Percentiles rank a stretch among this genome's conserved stretches.
phyloP scores from a whole-genome alignment of 2,888 invertebrate genomes.

The Maniola hyperantus region DNA sequence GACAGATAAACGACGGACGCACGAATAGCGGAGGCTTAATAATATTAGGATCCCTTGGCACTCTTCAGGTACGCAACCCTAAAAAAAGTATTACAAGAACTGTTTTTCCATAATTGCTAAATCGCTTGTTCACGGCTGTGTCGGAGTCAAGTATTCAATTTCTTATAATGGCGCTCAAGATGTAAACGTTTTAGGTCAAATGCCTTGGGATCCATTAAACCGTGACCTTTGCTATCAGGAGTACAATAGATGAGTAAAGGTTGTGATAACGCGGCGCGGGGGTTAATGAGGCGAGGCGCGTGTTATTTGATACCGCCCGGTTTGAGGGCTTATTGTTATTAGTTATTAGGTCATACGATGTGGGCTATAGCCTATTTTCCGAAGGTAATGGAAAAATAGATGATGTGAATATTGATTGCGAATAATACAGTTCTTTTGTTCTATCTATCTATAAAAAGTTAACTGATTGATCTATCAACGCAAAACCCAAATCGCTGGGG shows the following conservation, averaged over 20 bases:
- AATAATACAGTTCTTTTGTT: too few relatives aligned
- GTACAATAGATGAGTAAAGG: conserved; percentile 30
- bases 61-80: too few relatives aligned
- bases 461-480: too few relatives aligned
- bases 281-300: conserved; percentile 33
- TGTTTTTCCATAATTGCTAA: conserved; percentile 12
- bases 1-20: too few relatives aligned
- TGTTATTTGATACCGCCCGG: conserved; percentile 28
- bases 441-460: too few relatives aligned
- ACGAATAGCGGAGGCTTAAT: too few relatives aligned
- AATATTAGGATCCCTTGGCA: too few relatives aligned
- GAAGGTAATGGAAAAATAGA: too few relatives aligned
- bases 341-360: not conserved
- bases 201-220: conserved; percentile 36
- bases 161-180: conserved; percentile 34
- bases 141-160: conserved; percentile 26
- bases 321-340: not conserved
- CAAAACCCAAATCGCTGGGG: too few relatives aligned
- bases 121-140: conserved; percentile 19
- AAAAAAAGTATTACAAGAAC: too few relatives aligned
- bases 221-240: conserved; percentile 28
- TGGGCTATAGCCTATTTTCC: not conserved
- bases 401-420: too few relatives aligned
- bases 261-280: conserved; percentile 22
- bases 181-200: conserved; percentile 36